These are phyloP conservation scores for Rhyacophila evoluta DNA, from an alignment of 2,888 invertebrate species.

Conservation along the genomic window DNA sequence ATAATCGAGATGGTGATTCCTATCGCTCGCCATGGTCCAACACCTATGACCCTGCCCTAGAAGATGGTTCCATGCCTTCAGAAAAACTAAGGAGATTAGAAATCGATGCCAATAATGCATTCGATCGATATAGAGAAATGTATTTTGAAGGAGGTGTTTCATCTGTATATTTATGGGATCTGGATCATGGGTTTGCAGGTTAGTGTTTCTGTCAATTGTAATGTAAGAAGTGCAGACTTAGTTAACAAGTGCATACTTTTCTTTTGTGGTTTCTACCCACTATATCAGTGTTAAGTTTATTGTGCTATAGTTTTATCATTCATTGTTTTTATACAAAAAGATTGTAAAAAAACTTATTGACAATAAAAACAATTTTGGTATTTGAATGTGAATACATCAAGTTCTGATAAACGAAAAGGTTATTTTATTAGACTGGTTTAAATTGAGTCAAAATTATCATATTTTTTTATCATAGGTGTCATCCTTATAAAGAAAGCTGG, in stretches of 20 bases:
- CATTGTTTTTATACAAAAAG: too few relatives aligned
- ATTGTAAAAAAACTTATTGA: too few relatives aligned
- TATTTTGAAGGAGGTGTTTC: conserved; percentile 99
- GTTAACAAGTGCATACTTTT: too few relatives aligned
- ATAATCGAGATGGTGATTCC: conserved; percentile 99
- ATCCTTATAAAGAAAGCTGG: conserved; percentile 99
- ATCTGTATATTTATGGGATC: conserved; percentile 99
- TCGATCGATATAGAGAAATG: conserved; percentile 98
- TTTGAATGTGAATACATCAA: too few relatives aligned
- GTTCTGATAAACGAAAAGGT: too few relatives aligned
- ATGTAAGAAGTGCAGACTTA: too few relatives aligned
- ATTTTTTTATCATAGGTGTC: conserved; percentile 75
- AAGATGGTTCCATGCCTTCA: conserved; percentile 99
- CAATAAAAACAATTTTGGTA: too few relatives aligned
- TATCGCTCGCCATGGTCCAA: conserved; percentile 99
- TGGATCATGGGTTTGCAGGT: conserved; percentile 98
- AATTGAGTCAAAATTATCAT: too few relatives aligned
- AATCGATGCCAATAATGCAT: conserved; percentile 98
- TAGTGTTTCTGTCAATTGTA: conserved; percentile 40
- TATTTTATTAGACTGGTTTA: too few relatives aligned
- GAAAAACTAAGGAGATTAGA: conserved; percentile 95
- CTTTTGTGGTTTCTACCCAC: too few relatives aligned
- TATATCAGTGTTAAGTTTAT: too few relatives aligned
- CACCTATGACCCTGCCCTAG: conserved; percentile 96
- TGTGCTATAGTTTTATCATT: too few relatives aligned